Conservation (phyloP, 1,140 invertebrate genomes). For the Drosophila ohnishii region DNA sequence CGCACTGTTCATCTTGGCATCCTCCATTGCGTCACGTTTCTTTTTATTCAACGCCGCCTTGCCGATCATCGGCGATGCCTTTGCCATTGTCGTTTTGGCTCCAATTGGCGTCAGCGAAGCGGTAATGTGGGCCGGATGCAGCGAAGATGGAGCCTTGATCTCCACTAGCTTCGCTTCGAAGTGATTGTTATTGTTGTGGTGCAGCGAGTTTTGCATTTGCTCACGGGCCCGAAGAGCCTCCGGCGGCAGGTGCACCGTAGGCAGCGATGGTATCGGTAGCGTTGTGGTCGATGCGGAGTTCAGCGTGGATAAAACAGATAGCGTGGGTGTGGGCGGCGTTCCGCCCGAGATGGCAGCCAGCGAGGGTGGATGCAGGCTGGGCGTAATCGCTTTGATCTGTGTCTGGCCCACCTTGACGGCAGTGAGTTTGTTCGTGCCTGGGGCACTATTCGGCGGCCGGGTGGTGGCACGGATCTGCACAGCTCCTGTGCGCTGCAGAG, state of each 20-base stretch:
- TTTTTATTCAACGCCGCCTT: slow-evolving; percentile 76
- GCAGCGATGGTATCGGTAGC: slow-evolving; percentile 75
- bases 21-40: slow-evolving; percentile 66
- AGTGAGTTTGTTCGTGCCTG: slow-evolving; percentile 70
- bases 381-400: slow-evolving; percentile 80
- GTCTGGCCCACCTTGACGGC: slow-evolving; percentile 83
- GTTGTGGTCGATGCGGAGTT: slow-evolving; percentile 66
- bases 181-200: slow-evolving; percentile 76
- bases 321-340: slow-evolving; percentile 69
- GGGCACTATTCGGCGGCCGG: slow-evolving; percentile 54
- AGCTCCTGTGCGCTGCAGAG: slow-evolving; percentile 72
- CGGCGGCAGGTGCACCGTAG: slow-evolving; percentile 76
- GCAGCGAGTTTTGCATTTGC: slow-evolving; percentile 71
- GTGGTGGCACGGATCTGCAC: slow-evolving; percentile 77
- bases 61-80: slow-evolving; percentile 41
- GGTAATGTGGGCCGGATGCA: slow-evolving; percentile 57
- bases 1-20: slow-evolving; percentile 80
- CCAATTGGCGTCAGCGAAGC: slow-evolving; percentile 71
- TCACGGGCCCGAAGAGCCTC: slow-evolving; percentile 65
- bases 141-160: slow-evolving; percentile 60
- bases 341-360: slow-evolving; percentile 76
- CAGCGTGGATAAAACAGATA: slow-evolving; percentile 73
- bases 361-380: slow-evolving; percentile 76
- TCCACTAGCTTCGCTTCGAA: slow-evolving; percentile 71
- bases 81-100: slow-evolving; percentile 52